Base-by-base conservation (phyloP, 2,797 vertebrate genomes). In the Lepus oiostolus region DNA sequence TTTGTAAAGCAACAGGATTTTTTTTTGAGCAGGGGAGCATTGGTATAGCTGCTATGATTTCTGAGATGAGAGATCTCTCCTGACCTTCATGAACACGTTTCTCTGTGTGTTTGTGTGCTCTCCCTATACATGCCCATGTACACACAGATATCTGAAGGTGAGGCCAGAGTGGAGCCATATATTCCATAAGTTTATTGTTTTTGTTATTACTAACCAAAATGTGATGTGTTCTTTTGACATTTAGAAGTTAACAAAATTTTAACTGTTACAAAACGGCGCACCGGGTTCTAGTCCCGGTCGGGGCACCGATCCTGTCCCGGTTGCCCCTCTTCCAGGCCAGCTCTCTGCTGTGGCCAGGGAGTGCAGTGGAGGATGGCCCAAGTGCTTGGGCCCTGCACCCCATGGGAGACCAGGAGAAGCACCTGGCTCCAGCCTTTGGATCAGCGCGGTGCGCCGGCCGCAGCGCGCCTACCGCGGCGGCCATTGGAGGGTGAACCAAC, bases 111-210 rank as follows among this genome's bases (percentile, higher is more conserved):
- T 62, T 42, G 0, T 74, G 50, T 14, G 7, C 14, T 26, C 6
- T 35, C 8, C 12, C 62, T 54, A 26, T 3, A 30, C 5, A 28
- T 24, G 60, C 0, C 16, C 54, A 0, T 2, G 1, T 8, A 4
- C 52, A 19, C 0, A 0, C 21, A 58, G 54, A 0, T 58, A 21
- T 32, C 9, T 38, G 38, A 67, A 19, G 0, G 42, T n/a, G 65
- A 52, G 75, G 4, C 71, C 30, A 4, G 38, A 58, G 8, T 65
- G 5, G 19, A 17, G 30, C 13, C 26, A 28, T 38, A 84, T 1
- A 26, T 67, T 85, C 13, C 26, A 28, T 38, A 84, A 2, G n/a
- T 67, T 85, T n/a, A 8, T 21, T 71, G 9, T 68, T 62, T n/a
- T 74, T 22, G 7, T 70, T 52, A 4, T 74, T 92, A 21, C n/a